Evolutionary conservation across 1,140 invertebrate genomes (phyloP), one percentile per base, ranked within the genome.

Genomic region (Philotrypesis tridentata): DNA sequence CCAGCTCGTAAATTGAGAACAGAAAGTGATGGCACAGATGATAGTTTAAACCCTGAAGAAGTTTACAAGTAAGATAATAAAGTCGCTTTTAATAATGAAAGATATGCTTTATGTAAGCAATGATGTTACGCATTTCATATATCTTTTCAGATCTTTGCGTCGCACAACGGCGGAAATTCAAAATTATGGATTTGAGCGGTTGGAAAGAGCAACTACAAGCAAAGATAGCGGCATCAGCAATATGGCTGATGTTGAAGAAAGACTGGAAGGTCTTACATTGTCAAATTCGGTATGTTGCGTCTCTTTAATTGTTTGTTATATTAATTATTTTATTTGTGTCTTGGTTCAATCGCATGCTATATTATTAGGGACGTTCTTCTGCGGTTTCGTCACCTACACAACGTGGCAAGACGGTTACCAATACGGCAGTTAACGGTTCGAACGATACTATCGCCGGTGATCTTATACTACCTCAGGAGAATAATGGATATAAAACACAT

Each of bases 81-180:
- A 55, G 21, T 55, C n/a, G 0, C n/a, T n/a, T 55, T 55, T 6
- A 55, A 4, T 55, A 0, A 55, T 0, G 17, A 43, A 43, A 11
- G 3, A 43, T 43, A 43, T 2, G 17, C 40, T 8, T 14, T 43
- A 55, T 55, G 17, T 29, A 17, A 71, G 79, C 77, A 5, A 71
- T 74, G 61, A 80, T 79, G 27, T 43, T 83, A 40, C 82, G 79
- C 72, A 85, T 83, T 83, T 74, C 72, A 9, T 84, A 83, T 68
- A 63, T 17, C 33, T 77, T 82, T 29, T 55, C 65, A 93, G 94
- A 87, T 97, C 96, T 80, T 94, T 99, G 75, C 93, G 96, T 80
- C 95, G 96, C 88, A 98, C 97, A 61, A 97, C 97, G 3, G 97
- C 96, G 25, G 97, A 99, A 92, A 99, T 99, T 89, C 96, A 97